Evolutionary conservation across 1,140 invertebrate species (phyloP), one percentile per base, ranked within the genome.

Genomic region (Drosophila tsacasi): DNA sequence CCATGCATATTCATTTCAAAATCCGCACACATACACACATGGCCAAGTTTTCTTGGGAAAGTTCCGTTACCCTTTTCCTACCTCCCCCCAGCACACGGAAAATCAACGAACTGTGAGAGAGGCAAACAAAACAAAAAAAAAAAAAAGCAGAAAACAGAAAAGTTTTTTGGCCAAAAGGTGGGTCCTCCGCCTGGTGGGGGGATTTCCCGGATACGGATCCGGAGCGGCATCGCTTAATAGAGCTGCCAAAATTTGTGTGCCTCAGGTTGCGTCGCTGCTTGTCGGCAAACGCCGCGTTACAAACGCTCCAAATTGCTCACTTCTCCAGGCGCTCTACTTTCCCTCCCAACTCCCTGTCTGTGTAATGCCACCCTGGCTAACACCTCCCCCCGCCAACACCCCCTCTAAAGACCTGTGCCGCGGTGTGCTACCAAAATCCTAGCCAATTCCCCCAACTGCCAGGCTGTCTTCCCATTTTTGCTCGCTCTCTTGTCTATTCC

Each of bases 1-100:
- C 65, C 76, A 79, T 80, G 81, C 84, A 89, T 83, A 87, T 89
- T 87, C 84, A 89, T 89, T 87, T 89, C 84, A 83, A 81, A 83
- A 69, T 83, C 67, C 76, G 49, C 83, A 64, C 66, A 66, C 63
- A 86, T 55, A 60, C 73, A 76, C 54, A 81, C 67, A 67, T 69
- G 50, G 42, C 25, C 65, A 81, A 89, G 73, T 89, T 89, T 86
- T 81, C 81, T 89, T 87, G 74, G 52, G 68, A 83, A 77, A 81
- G 72, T 82, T 84, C 49, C 69, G 50, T 47, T 42, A 62, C 37
- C 54, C 69, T 52, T 52, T 42, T 59, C 21, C 61, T 61, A 39
- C 49, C 19, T 58, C 10, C 60, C 57, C 19, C 44, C 15, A 17
- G 32, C 54, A 57, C 54, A 39, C 54, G 54, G 35, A 66, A 65